Conservation (phyloP, 2,113 vertebrate species). For the Anoplopoma fimbria region DNA sequence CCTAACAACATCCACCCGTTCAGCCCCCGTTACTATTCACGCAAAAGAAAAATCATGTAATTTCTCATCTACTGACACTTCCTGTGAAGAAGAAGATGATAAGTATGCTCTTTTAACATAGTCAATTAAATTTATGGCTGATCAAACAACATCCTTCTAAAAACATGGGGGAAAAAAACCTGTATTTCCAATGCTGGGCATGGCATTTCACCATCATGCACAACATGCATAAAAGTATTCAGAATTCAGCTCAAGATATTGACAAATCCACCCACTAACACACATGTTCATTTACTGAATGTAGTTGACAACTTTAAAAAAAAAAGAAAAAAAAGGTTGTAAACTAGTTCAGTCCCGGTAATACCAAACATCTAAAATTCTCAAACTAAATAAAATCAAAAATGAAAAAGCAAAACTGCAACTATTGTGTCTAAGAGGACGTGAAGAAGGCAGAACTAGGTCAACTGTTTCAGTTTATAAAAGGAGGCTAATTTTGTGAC, state of each 20-base stretch:
- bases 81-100: not conserved
- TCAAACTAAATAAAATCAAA: not conserved
- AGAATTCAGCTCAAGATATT: conserved; percentile 6
- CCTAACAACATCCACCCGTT: not conserved
- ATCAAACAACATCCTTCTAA: not conserved
- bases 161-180: not conserved
- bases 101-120: not conserved
- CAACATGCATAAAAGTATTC: not conserved
- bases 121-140: not conserved
- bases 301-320: not conserved
- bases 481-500: conserved; percentile 42
- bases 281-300: not conserved
- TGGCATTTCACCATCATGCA: not conserved
- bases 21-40: not conserved
- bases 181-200: not conserved
- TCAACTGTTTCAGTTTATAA: conserved; percentile 17
- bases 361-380: not conserved
- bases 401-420: not conserved
- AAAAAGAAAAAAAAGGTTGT: too few relatives aligned
- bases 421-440: not conserved
- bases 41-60: not conserved
- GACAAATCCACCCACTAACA: not conserved
- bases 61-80: not conserved
- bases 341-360: not conserved
- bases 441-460: conserved; percentile 30